These are phyloP conservation scores for Amia ocellicauda DNA, from an alignment of 2,113 vertebrate genomes.

Conservation along the genomic window DNA sequence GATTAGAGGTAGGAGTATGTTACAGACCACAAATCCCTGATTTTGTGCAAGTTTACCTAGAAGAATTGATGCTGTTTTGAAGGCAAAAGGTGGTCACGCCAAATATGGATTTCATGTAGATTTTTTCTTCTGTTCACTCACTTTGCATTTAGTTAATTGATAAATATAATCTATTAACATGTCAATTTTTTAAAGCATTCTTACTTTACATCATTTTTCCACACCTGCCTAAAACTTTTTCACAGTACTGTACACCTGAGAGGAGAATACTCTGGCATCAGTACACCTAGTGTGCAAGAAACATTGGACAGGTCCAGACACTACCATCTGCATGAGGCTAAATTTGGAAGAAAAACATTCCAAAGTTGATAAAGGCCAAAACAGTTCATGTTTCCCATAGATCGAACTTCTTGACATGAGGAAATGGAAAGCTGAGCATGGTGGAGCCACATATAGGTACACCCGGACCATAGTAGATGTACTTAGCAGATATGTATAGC, in stretches of 20 bases:
- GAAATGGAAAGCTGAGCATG: conserved; percentile 2
- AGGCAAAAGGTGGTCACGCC: too few relatives aligned
- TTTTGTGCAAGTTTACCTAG: too few relatives aligned
- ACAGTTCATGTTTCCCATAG: not conserved
- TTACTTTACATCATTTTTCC: too few relatives aligned
- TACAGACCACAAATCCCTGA: not conserved
- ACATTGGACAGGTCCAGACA: not conserved
- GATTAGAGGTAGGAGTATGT: not conserved
- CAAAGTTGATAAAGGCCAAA: conserved; percentile 6
- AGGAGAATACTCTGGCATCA: conserved; percentile 3
- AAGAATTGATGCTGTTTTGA: too few relatives aligned
- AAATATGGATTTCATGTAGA: too few relatives aligned
- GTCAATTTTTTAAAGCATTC: too few relatives aligned
- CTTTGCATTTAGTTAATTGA: too few relatives aligned
- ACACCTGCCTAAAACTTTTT: too few relatives aligned
- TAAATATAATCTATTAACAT: too few relatives aligned
- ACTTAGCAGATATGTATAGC: conserved; percentile 14
- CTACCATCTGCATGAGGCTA: not conserved
- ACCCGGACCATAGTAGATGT: conserved; percentile 4
- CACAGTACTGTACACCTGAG: not conserved
- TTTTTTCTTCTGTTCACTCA: too few relatives aligned
- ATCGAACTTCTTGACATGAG: conserved; percentile 7
- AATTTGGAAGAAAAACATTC: not conserved
- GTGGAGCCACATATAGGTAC: not conserved
- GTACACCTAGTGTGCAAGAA: not conserved